phyloP scores from a whole-genome alignment of 2,888 invertebrate species.

The Apodemia duryi region DNA sequence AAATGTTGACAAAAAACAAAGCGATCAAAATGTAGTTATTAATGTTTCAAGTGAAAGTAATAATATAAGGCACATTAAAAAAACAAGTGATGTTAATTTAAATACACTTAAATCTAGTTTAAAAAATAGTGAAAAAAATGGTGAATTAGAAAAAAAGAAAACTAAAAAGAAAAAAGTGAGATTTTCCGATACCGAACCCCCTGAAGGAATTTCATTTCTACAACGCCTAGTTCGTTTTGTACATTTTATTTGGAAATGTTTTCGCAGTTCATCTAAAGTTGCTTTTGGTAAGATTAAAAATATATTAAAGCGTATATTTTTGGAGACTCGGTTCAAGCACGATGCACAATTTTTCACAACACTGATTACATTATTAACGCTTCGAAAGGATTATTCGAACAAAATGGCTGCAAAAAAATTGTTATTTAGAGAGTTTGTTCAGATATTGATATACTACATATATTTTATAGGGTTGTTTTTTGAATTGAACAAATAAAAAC shows the following conservation, averaged over 20 bases:
- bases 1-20: constrained; percentile 29
- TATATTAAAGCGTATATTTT: constrained; percentile 15
- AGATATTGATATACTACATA: neutral
- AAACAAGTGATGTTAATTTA: constrained; percentile 50
- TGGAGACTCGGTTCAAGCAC: constrained; percentile 6
- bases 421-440: neutral
- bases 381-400: constrained; percentile 15
- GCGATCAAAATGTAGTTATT: neutral
- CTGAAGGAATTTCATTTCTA: constrained; percentile 45
- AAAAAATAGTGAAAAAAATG: constrained; percentile 46
- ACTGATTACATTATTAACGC: constrained; percentile 18
- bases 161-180: constrained; percentile 59
- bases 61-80: neutral
- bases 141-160: constrained; percentile 41
- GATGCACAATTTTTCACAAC: constrained; percentile 20
- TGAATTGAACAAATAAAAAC: neutral
- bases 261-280: constrained; percentile 47
- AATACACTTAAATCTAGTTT: constrained; percentile 49
- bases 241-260: constrained; percentile 55
- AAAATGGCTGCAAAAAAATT: constrained; percentile 8
- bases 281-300: constrained; percentile 51
- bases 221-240: constrained; percentile 54
- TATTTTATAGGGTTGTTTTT: neutral
- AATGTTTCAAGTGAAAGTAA: neutral
- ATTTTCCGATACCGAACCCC: constrained; percentile 50